Base-by-base conservation (phyloP, 2,888 invertebrate genomes). In the Euzophera pinguis region DNA sequence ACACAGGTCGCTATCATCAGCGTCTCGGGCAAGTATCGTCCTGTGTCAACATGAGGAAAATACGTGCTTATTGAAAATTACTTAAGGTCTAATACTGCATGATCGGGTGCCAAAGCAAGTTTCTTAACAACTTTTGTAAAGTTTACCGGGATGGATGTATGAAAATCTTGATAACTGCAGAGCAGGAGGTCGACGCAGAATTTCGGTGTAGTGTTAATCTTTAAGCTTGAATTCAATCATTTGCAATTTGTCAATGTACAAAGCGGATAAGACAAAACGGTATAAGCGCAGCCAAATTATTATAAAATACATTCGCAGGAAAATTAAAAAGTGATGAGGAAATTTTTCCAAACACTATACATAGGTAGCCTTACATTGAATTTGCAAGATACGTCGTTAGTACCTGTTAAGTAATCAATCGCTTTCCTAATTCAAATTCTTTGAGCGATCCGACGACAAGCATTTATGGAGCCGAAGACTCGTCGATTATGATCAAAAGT, bases 391-490 rank as follows among this genome's bases (percentile, higher is more conserved):
- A 54, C 57, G 56, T 57, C 53, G 47, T 43, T 39, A 22, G 50
- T 42, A 67, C 66, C 67, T 64, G 69, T 62, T 59, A 61, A 65
- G 63, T 65, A 66, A 64, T 69, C 69, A 65, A 71, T 67, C 71
- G 65, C 67, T 37, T 37, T 13, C 65, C 65, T 78, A 71, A 74
- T 81, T 83, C 71, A 77, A 78, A 82, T 82, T 79, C 82, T 79
- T 66, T 60, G 65, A 65, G 68, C 73, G 13, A 65, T 60, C 71
- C 59, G 59, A 62, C 61, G 61, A 63, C 58, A 61, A 65, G 64
- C 65, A 67, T 72, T 73, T 73, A 77, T 70, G 73, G 73, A 63
- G 65, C 71, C 74, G 72, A 68, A 71, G 69, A 66, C 63, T 72
- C 71, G 77, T 74, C 65, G 62, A 68, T 79, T 75, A 74, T 71